phyloP scores from a whole-genome alignment of 2,113 vertebrate genomes.

The Xenotilapia leptura region DNA sequence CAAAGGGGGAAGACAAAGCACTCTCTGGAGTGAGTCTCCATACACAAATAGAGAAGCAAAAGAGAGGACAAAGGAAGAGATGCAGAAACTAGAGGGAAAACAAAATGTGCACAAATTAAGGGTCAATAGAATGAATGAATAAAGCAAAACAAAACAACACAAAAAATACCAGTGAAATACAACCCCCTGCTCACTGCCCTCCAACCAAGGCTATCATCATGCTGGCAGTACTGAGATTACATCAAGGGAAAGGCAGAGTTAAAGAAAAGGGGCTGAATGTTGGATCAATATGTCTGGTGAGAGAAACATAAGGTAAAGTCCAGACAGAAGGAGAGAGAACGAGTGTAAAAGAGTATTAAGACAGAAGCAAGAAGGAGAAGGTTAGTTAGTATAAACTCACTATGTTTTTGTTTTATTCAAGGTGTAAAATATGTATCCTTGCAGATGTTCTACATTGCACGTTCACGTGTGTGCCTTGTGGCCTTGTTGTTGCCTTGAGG shows the following conservation, averaged over 20 bases:
- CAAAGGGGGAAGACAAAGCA: neutral
- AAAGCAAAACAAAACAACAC: neutral
- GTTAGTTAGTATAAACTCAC: neutral
- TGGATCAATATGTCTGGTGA: slow-evolving; percentile 13
- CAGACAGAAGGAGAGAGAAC: neutral
- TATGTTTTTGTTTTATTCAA: neutral
- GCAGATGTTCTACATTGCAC: neutral
- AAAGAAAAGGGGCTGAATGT: neutral
- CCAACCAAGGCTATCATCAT: slow-evolving; percentile 32
- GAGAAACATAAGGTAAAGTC: neutral
- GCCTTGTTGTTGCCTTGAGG: neutral
- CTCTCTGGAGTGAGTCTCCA: neutral
- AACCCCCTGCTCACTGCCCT: neutral
- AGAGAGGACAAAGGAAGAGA: neutral
- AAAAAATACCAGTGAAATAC: neutral
- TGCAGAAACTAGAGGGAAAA: neutral
- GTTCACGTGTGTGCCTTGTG: neutral
- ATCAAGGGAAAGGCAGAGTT: neutral
- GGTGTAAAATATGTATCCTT: neutral
- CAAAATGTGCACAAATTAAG: neutral
- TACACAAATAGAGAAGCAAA: neutral
- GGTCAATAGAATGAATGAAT: neutral
- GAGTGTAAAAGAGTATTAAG: neutral
- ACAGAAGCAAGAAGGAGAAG: neutral
- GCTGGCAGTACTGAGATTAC: slow-evolving; percentile 18